These are phyloP conservation scores for human (Homo sapiens) DNA, from an alignment of 2,113 vertebrate genomes.

Conservation along the genomic window GRCh38 chrY:15395001-15395500, in stretches of 20 bases:
- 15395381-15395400: neutral
- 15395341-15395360: conserved; percentile 90
- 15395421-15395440: neutral
- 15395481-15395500: neutral
- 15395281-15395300: conserved; percentile 63
- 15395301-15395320: too few relatives aligned
- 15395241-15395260: too few relatives aligned
- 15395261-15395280: neutral
- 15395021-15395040: neutral
- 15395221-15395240: conserved; percentile 84
- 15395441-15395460: neutral
- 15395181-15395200: conserved; percentile 89
- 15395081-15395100: conserved; percentile 88
- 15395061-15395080: conserved; percentile 91
- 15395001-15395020: conserved; percentile 79
- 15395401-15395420: fast-evolving
- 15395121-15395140: conserved; percentile 84
- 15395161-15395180: conserved; percentile 92
- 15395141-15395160: conserved; percentile 86
- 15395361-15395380: conserved; percentile 79
- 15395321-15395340: conserved; percentile 88
- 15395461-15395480: fast-evolving
- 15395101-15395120: conserved; percentile 88
- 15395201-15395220: conserved; percentile 93
- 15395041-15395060: conserved; percentile 83